Percentiles rank a stretch among this genome's conserved stretches.
phyloP scores from a whole-genome alignment of 2,888 invertebrate genomes.

The Pseudolycoriella hygida region DNA sequence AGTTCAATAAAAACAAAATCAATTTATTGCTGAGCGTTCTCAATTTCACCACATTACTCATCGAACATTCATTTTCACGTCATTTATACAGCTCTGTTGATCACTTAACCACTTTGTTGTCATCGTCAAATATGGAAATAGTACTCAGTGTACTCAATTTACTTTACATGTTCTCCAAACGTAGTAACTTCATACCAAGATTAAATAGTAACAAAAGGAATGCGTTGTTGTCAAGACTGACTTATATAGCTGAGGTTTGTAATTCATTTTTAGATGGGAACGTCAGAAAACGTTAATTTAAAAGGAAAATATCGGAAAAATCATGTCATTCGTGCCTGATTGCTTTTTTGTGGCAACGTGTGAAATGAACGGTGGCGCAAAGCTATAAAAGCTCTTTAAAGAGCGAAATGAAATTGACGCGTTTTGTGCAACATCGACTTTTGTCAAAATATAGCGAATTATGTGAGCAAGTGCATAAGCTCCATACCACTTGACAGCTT shows the following conservation, averaged over 20 bases:
- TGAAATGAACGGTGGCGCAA: no score
- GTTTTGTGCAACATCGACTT: no score
- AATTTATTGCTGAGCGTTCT: slow-evolving; percentile 54
- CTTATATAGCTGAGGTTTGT: slow-evolving; percentile 60
- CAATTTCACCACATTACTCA: slow-evolving; percentile 64
- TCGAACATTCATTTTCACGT: slow-evolving; percentile 74
- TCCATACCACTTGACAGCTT: no score
- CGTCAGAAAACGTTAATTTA: no score
- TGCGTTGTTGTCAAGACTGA: slow-evolving; percentile 49
- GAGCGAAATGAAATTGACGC: no score
- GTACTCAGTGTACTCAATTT: slow-evolving; percentile 70
- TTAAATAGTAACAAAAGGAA: slow-evolving; percentile 53
- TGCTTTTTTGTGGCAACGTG: no score
- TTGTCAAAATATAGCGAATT: no score
- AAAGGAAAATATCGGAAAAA: no score
- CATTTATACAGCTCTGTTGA: slow-evolving; percentile 80
- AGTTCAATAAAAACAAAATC: slow-evolving; percentile 45
- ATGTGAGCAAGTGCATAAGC: no score
- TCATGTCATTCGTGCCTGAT: no score
- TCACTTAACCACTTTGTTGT: slow-evolving; percentile 55
- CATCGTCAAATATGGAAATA: slow-evolving; percentile 65
- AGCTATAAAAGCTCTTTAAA: no score
- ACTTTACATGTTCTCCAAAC: slow-evolving; percentile 74
- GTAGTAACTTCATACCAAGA: slow-evolving; percentile 70
- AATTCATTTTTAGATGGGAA: no score